phyloP scores from a whole-genome alignment of 1,140 invertebrate species.

The Gonioctena quinquepunctata region DNA sequence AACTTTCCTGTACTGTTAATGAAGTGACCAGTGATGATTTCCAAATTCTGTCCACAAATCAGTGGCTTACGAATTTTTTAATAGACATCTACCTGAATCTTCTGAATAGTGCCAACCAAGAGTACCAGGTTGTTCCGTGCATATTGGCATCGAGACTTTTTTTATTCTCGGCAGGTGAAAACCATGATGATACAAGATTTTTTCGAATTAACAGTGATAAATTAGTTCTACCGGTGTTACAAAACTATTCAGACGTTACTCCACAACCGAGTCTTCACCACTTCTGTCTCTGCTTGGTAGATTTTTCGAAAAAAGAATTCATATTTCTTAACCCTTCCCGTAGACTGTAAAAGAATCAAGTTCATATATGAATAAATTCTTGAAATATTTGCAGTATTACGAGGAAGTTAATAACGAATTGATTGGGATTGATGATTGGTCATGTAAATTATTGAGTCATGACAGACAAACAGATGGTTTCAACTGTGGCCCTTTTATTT shows the following conservation, averaged over 20 bases:
- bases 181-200: not conserved
- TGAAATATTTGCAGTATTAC: not conserved
- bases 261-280: not conserved
- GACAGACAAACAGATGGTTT: too few species aligned
- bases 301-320: not conserved
- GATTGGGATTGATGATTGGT: too few species aligned
- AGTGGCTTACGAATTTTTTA: conserved; percentile 6
- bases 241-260: not conserved
- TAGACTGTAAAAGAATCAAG: not conserved
- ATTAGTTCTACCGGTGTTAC: not conserved
- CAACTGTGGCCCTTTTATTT: too few species aligned
- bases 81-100: not conserved
- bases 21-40: not conserved
- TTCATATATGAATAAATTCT: not conserved
- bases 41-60: not conserved
- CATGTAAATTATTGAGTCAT: too few species aligned
- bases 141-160: not conserved
- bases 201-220: not conserved
- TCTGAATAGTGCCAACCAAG: not conserved
- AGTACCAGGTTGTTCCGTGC: not conserved
- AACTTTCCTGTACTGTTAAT: not conserved
- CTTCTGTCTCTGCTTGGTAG: conserved; percentile 7
- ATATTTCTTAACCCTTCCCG: conserved; percentile 7
- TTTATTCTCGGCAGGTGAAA: not conserved
- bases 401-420: too few species aligned